Percentiles rank a stretch among this genome's conserved stretches.
phyloP scores from a whole-genome alignment of 2,888 invertebrate genomes.

The Ariolimax columbianus region DNA sequence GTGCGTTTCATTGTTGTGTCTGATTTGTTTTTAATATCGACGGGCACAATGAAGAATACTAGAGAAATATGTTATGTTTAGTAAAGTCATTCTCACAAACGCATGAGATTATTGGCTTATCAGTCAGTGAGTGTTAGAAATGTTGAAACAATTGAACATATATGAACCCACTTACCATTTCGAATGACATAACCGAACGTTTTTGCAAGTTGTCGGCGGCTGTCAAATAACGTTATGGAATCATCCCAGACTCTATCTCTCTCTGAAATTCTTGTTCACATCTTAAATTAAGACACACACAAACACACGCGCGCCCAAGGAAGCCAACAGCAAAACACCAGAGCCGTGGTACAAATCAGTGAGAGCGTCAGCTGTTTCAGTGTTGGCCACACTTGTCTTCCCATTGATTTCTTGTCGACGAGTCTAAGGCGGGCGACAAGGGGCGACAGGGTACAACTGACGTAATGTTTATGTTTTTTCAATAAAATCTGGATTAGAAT shows the following conservation, averaged over 20 bases:
- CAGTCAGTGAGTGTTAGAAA: too few relatives aligned
- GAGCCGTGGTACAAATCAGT: background rate
- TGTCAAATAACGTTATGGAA: background rate
- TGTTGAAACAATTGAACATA: too few relatives aligned
- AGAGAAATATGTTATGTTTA: too few relatives aligned
- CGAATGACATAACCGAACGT: background rate
- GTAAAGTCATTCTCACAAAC: too few relatives aligned
- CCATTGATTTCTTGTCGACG: conserved; percentile 33
- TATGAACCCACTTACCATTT: conserved; percentile 16
- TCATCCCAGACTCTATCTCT: background rate
- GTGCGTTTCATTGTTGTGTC: too few relatives aligned
- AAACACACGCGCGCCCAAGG: background rate
- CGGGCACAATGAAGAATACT: too few relatives aligned
- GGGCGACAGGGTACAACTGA: background rate
- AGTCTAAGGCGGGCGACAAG: background rate
- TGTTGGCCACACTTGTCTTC: conserved; percentile 10
- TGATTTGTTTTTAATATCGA: too few relatives aligned
- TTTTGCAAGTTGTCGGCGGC: background rate
- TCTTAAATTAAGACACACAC: background rate
- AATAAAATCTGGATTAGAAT: background rate
- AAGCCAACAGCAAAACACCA: background rate
- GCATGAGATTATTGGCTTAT: too few relatives aligned
- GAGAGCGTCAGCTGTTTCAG: conserved; percentile 26
- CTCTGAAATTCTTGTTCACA: background rate
- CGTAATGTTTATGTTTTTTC: background rate